These are phyloP conservation scores for Triplophysa yarkandensis DNA, from an alignment of 2,797 vertebrate genomes.

Conservation along the genomic window DNA sequence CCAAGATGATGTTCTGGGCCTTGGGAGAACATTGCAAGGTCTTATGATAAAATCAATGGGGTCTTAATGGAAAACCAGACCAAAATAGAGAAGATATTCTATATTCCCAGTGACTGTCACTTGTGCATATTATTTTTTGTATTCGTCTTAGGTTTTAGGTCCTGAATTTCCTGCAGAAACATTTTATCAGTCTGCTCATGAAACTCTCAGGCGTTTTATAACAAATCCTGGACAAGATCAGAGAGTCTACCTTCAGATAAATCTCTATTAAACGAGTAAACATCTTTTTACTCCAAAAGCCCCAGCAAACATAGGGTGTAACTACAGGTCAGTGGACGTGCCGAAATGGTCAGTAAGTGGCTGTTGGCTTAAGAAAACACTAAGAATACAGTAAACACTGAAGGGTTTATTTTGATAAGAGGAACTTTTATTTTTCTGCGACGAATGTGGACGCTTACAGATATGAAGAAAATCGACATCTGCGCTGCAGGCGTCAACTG, in stretches of 20 bases:
- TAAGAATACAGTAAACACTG: conserved; percentile 12
- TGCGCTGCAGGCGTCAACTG: not conserved
- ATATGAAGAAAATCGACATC: conserved; percentile 32
- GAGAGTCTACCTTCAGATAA: conserved; percentile 32
- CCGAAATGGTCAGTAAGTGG: conserved; percentile 29
- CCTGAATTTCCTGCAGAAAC: conserved; percentile 30
- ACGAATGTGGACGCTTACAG: conserved; percentile 40
- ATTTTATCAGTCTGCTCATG: conserved; percentile 33
- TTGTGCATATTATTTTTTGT: not conserved
- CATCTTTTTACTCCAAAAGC: conserved; percentile 30
- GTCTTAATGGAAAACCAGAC: conserved; percentile 19
- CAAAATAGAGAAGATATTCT: conserved; percentile 19
- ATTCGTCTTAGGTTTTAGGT: not conserved
- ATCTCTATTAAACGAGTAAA: conserved; percentile 40
- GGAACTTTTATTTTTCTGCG: conserved; percentile 43
- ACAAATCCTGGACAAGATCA: conserved; percentile 35
- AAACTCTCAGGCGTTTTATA: conserved; percentile 44
- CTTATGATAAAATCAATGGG: conserved; percentile 47
- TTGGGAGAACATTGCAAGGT: conserved; percentile 42
- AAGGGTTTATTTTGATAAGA: conserved; percentile 44
- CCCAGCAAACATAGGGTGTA: conserved; percentile 17
- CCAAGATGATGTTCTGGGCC: conserved; percentile 11
- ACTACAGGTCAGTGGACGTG: conserved; percentile 35
- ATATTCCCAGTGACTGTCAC: conserved; percentile 6
- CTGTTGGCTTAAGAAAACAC: conserved; percentile 33